phyloP scores from a whole-genome alignment of 2,797 vertebrate species.

The Rhynchotus rufescens region DNA sequence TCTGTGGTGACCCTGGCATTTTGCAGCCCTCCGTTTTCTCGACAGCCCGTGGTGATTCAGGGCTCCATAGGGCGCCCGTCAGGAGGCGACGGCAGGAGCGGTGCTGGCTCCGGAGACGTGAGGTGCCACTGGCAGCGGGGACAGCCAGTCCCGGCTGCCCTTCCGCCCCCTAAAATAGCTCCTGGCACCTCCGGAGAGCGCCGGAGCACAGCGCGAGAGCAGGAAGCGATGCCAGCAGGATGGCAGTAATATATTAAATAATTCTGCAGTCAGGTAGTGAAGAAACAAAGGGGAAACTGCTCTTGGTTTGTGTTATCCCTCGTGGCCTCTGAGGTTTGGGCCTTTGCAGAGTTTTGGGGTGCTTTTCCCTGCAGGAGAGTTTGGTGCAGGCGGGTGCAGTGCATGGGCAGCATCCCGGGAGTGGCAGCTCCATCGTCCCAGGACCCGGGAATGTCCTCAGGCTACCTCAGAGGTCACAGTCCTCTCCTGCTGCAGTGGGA shows the following conservation, averaged over 20 bases:
- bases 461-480: background rate
- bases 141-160: background rate
- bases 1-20: background rate
- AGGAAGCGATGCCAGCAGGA: background rate
- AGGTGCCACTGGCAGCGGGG: background rate
- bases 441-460: fast-evolving
- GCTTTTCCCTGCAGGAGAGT: background rate
- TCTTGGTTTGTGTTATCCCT: no score
- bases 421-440: background rate
- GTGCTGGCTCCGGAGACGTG: background rate
- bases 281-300: background rate
- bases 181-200: background rate
- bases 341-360: no score
- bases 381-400: background rate
- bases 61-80: background rate
- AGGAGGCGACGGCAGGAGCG: background rate
- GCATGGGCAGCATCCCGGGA: no score
- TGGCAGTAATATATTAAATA: background rate
- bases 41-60: background rate
- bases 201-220: background rate
- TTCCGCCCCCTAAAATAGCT: background rate
- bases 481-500: background rate
- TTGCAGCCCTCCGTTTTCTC: background rate
- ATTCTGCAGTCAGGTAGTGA: background rate
- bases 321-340: fast-evolving